Evolutionary conservation across 1,140 invertebrate species (phyloP), one percentile per base, ranked within the genome.

Genomic region (Cryptotermes secundus): DNA sequence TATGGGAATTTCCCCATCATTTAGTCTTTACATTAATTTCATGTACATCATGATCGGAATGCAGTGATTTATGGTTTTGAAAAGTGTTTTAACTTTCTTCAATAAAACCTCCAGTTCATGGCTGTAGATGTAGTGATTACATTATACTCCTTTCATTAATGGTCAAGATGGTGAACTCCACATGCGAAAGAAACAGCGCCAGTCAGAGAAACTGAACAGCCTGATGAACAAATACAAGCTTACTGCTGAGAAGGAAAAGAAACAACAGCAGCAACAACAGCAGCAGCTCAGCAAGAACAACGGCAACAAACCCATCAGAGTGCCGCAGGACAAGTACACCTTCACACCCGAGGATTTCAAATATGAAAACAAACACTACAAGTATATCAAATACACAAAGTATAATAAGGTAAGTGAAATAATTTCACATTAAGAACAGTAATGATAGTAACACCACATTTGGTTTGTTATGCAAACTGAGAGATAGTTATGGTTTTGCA

Each of bases 301-400:
- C 59, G 31, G 59, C 59, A 82, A 82, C 45, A 79, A 80, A 45
- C 34, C 31, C 26, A 35, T 85, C 65, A 79, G 85, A 72, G 36
- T 65, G 22, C 42, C 84, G n/a, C 81, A 86, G 84, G 86, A 86
- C 83, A 90, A 86, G 87, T 91, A 94, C 87, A 94, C 93, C 45
- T 93, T 95, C 87, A 95, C 94, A 12, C 94, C 94, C 12, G 93
- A 94, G 87, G 94, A 95, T 88, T 95, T 95, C 88, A 95, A 95
- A 88, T 95, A 94, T 87, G 94, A 95, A 86, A 95, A 95, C 91
- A 95, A 95, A 89, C 94, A 95, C 89, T 95, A 95, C 89, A 95
- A 95, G 87, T 95, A 95, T 88, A 93, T 95, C 86, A 95, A 95
- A 88, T 95, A 95, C 87, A 94, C 93, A 34, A 94, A 95, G 87